Evolutionary conservation across 2,888 invertebrate genomes (phyloP).

Genomic region (Drosophila parthenogenetica): DNA sequence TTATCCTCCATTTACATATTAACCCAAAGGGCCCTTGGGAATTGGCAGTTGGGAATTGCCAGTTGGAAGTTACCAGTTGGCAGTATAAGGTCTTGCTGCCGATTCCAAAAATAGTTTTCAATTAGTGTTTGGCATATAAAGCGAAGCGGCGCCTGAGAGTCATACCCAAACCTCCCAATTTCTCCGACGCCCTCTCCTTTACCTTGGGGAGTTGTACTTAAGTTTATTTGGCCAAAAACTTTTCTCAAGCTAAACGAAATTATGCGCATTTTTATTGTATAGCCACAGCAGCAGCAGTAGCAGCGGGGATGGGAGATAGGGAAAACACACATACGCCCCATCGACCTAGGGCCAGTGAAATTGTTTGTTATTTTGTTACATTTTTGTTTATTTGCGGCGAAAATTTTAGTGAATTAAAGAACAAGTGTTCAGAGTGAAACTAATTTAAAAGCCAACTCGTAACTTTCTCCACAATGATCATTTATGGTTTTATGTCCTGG

Average conservation of each 20-base stretch:
- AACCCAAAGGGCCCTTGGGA: conserved; percentile 57
- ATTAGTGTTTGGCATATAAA: conserved; percentile 67
- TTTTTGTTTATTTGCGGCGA: conserved; percentile 54
- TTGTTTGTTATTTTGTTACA: conserved; percentile 47
- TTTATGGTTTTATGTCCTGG: conserved; percentile 54
- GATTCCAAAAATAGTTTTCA: conserved; percentile 77
- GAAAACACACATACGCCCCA: conserved; percentile 22
- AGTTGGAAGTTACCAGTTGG: conserved; percentile 30
- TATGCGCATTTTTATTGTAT: conserved; percentile 76
- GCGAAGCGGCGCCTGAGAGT: conserved; percentile 52
- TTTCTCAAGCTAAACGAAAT: conserved; percentile 63
- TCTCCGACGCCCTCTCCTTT: neutral
- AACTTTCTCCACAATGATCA: conserved; percentile 44
- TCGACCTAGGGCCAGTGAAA: conserved; percentile 14
- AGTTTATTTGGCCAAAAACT: conserved; percentile 71
- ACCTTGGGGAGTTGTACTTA: conserved; percentile 65
- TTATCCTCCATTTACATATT: conserved; percentile 77
- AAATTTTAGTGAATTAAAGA: conserved; percentile 58
- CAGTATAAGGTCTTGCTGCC: conserved; percentile 7
- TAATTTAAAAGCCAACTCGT: conserved; percentile 48
- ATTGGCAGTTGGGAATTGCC: conserved; percentile 21
- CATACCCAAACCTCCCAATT: conserved; percentile 11
- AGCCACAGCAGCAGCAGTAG: conserved; percentile 20
- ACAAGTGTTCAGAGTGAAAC: conserved; percentile 38
- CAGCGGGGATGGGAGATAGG: conserved; percentile 22